These are phyloP conservation scores for Holacanthus passer DNA, from an alignment of 2,113 vertebrate genomes.

Conservation along the genomic window DNA sequence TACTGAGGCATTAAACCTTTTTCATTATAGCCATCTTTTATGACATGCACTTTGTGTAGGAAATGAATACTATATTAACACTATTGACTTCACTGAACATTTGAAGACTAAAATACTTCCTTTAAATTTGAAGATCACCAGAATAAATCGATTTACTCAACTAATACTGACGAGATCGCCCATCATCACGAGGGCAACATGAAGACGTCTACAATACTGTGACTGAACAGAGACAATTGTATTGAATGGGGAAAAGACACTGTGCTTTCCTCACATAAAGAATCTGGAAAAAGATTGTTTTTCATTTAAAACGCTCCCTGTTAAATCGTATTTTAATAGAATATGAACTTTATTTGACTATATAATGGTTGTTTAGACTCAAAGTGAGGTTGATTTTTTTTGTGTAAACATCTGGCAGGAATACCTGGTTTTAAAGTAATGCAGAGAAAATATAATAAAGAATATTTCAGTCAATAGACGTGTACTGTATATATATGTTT, in stretches of 20 bases:
- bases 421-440: constrained; percentile 27
- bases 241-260: not conserved
- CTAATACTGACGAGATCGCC: constrained; percentile 34
- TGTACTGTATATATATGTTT: constrained; percentile 1
- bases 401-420: constrained; percentile 44
- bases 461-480: not conserved
- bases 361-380: constrained; percentile 6
- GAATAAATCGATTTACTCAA: constrained; percentile 35
- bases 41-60: constrained; percentile 13
- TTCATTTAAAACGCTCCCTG: constrained; percentile 5
- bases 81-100: constrained; percentile 45
- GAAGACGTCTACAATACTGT: constrained; percentile 24
- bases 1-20: not conserved
- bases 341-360: constrained; percentile 13
- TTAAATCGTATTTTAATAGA: not conserved
- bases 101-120: constrained; percentile 16
- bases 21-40: constrained; percentile 17
- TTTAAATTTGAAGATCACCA: constrained; percentile 25
- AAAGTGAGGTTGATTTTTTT: constrained; percentile 32
- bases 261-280: not conserved
- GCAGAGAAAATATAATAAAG: constrained; percentile 8
- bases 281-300: not conserved
- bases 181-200: constrained; percentile 13
- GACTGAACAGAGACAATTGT: constrained; percentile 22
- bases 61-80: constrained; percentile 30